A percentile compares a stretch with the other conserved stretches of the same genome.
Conservation (phyloP, 2,888 invertebrate species). For the Hylaea fasciaria region DNA sequence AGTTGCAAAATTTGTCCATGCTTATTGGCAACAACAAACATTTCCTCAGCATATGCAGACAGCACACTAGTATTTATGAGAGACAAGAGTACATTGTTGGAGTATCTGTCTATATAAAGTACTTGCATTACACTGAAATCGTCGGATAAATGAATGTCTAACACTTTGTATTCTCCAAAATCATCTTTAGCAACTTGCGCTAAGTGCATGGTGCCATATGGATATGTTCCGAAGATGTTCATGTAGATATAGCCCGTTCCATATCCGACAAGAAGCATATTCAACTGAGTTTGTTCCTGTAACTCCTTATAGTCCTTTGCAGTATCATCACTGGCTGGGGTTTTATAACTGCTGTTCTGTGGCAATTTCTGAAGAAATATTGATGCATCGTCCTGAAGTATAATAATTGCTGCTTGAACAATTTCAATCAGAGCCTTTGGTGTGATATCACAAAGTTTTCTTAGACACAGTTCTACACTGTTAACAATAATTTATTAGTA, state of each 20-base stretch:
- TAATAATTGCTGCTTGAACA: not conserved
- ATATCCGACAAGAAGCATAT: conserved; percentile 92
- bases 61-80: conserved; percentile 86
- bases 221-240: conserved; percentile 93
- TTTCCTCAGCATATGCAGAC: conserved; percentile 87
- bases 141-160: conserved; percentile 88
- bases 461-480: no score
- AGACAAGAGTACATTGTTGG: conserved; percentile 75
- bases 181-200: conserved; percentile 84
- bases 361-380: conserved; percentile 85
- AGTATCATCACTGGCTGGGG: conserved; percentile 82
- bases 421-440: not conserved
- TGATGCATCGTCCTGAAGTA: conserved; percentile 75
- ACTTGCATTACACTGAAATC: conserved; percentile 89
- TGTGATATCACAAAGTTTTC: no score
- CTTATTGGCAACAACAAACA: conserved; percentile 89
- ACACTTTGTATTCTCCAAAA: conserved; percentile 83
- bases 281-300: conserved; percentile 86
- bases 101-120: conserved; percentile 81
- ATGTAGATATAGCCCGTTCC: conserved; percentile 89
- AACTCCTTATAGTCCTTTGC: conserved; percentile 85
- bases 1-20: conserved; percentile 90
- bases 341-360: conserved; percentile 81
- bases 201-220: conserved; percentile 88
- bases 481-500: no score